A percentile compares a stretch with the other conserved stretches of the same genome.
These are phyloP conservation scores for Thaumetopoea pityocampa DNA, from an alignment of 1,140 invertebrate species.

Conservation along the genomic window DNA sequence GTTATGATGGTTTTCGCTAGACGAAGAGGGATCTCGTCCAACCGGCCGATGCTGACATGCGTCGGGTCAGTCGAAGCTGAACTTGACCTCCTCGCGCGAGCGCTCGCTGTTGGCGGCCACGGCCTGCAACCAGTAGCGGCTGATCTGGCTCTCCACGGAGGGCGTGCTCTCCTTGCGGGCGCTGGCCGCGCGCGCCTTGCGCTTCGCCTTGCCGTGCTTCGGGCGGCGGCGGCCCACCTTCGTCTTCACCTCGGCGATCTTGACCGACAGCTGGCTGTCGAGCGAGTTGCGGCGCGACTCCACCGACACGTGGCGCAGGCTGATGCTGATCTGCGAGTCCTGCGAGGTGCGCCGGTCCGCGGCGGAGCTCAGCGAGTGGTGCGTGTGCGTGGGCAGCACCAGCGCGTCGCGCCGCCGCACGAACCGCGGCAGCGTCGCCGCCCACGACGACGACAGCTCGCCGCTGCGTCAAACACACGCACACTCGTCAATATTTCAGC, in stretches of 20 bases:
- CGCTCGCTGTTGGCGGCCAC: constrained; percentile 67
- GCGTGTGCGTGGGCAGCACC: constrained; percentile 75
- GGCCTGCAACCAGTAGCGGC: constrained; percentile 75
- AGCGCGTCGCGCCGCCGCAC: constrained; percentile 88
- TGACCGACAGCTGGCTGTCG: constrained; percentile 89
- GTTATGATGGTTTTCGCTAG: too few species aligned
- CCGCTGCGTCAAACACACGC: constrained; percentile 39
- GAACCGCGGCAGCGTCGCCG: constrained; percentile 90
- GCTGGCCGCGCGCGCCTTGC: constrained; percentile 65
- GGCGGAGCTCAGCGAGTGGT: constrained; percentile 75
- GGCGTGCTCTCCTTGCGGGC: constrained; percentile 83
- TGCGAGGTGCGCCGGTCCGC: constrained; percentile 71
- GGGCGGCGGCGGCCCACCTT: constrained; percentile 78
- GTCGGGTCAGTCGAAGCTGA: constrained; percentile 58
- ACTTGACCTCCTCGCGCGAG: constrained; percentile 63
- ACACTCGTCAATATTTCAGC: too few species aligned
- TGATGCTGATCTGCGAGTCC: constrained; percentile 90
- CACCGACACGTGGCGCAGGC: constrained; percentile 85
- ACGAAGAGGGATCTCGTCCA: too few species aligned
- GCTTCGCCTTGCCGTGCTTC: constrained; percentile 58
- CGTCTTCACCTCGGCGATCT: constrained; percentile 87
- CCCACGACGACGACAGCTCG: constrained; percentile 86
- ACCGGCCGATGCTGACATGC: neutral
- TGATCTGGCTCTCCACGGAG: constrained; percentile 86
- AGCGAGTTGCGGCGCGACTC: constrained; percentile 89